Base-by-base conservation (phyloP, 2,888 invertebrate genomes). In the Drosophila hamatofila region DNA sequence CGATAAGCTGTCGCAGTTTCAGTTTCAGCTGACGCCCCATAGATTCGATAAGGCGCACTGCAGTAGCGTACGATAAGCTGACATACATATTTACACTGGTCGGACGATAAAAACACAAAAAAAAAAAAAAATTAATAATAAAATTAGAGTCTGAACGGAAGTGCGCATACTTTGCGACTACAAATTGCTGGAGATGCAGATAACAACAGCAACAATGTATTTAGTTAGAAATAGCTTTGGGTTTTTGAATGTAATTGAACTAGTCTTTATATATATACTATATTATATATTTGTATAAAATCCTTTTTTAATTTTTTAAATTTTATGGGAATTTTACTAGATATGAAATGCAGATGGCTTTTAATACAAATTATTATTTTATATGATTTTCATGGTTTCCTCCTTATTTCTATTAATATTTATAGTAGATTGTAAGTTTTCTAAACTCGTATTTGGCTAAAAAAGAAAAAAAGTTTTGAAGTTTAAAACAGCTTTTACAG, bases 1-100 rank as follows among this genome's bases (percentile, higher is more conserved):
- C 52, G 64, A 65, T 69, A 70, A 79, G 55, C 58, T 61, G 23
- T 33, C 56, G 30, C 79, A 55, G 39, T 30, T 30, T 30, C 30
- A 55, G 39, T 52, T 35, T 56, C 30, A 23, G 41, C 54, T 25
- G 52, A 35, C 57, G 33, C 18, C 35, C 23, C 23, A 23, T 2
- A 16, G 12, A 25, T 33, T 21, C 46, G 42, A 49, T 33, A 48
- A n/a, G 49, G 18, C 61, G 60, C 60, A 83, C 14, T 77, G 68
- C 78, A 68, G 81, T 51, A 54, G 42, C 16, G 12, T 8, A 61
- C 27, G 85, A 82, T 87, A 84, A 82, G 80, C 68, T 58, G 82
- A 64, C 82, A 87, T 68, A 66, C 72, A 84, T 71, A 72, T 69
- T 81, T 84, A 57, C 39, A 30, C 30, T 73, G 66, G 64, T 60